phyloP scores from a whole-genome alignment of 2,113 vertebrate genomes.

The Vulpes lagopus region DNA sequence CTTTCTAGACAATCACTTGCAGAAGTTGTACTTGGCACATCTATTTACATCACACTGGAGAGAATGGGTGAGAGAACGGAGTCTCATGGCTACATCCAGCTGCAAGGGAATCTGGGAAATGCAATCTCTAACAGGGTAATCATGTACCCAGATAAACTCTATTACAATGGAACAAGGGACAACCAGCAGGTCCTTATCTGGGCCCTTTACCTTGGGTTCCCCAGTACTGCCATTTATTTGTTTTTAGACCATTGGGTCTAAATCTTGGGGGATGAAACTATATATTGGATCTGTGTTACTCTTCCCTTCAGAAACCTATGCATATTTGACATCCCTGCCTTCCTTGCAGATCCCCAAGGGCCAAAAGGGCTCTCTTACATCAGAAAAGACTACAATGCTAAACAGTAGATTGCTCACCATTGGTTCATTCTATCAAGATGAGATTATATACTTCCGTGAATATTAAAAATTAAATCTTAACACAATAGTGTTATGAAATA shows the following conservation, averaged over 20 bases:
- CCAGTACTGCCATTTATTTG: neutral
- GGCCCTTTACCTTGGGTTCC: neutral
- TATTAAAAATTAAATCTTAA: conserved; percentile 54
- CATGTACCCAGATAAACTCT: neutral
- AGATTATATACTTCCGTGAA: neutral
- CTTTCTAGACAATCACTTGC: neutral
- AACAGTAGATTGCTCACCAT: neutral
- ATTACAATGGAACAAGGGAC: neutral
- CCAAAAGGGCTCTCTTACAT: neutral
- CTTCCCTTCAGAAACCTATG: neutral
- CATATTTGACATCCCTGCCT: neutral
- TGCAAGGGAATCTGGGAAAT: neutral
- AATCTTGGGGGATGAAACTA: conserved; percentile 2
- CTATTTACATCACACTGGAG: neutral
- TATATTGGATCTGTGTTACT: neutral
- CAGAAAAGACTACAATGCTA: neutral
- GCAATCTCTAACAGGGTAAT: neutral
- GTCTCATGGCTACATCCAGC: neutral
- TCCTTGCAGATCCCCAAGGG: neutral
- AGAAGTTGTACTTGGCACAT: neutral
- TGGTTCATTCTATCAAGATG: neutral
- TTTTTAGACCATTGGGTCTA: neutral
- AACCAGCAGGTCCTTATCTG: neutral
- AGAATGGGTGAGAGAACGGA: neutral
- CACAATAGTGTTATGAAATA: neutral